A percentile compares a stretch with the other conserved stretches of the same genome.
These are phyloP conservation scores for Caenorhabditis sp. DNA, from an alignment of 2,888 invertebrate species.

Conservation along the genomic window DNA sequence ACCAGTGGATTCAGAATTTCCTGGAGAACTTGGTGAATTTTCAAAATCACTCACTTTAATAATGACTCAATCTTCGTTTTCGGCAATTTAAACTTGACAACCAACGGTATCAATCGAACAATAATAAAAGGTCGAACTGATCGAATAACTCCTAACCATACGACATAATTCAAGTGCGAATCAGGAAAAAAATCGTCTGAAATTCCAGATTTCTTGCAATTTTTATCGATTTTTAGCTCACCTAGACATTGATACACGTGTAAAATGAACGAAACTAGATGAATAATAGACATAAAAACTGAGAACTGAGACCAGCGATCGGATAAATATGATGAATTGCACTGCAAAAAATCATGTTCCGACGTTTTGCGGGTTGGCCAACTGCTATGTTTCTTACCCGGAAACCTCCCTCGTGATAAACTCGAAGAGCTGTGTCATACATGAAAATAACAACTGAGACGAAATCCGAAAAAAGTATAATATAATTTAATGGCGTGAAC, in stretches of 20 bases:
- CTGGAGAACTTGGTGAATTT: no score
- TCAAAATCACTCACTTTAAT: slow-evolving; percentile 83
- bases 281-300: slow-evolving; percentile 93
- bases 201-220: slow-evolving; percentile 7
- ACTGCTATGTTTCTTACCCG: slow-evolving; percentile 76
- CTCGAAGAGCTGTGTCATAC: slow-evolving; percentile 97
- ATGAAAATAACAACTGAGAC: slow-evolving; percentile 90
- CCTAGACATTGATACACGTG: slow-evolving; percentile 75
- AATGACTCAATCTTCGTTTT: slow-evolving; percentile 98
- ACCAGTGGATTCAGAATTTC: no score
- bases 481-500: slow-evolving; percentile 84
- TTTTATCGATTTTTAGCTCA: slow-evolving; percentile 5
- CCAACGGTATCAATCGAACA: slow-evolving; percentile 93
- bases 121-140: slow-evolving; percentile 95
- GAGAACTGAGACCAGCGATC: slow-evolving; percentile 99
- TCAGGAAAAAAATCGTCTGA: slow-evolving; percentile 35
- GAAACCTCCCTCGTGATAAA: slow-evolving; percentile 91
- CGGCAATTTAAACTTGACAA: slow-evolving; percentile 98
- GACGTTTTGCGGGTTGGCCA: slow-evolving; percentile 9
- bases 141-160: slow-evolving; percentile 84
- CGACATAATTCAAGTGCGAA: slow-evolving; percentile 78
- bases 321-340: slow-evolving; percentile 41
- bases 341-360: slow-evolving; percentile 23
- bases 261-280: slow-evolving; percentile 92
- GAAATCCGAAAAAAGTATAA: slow-evolving; percentile 83